Percentiles rank a stretch among this genome's conserved stretches.
These are phyloP conservation scores for Hippocampus comes DNA, from an alignment of 2,113 vertebrate genomes.

Conservation along the genomic window DNA sequence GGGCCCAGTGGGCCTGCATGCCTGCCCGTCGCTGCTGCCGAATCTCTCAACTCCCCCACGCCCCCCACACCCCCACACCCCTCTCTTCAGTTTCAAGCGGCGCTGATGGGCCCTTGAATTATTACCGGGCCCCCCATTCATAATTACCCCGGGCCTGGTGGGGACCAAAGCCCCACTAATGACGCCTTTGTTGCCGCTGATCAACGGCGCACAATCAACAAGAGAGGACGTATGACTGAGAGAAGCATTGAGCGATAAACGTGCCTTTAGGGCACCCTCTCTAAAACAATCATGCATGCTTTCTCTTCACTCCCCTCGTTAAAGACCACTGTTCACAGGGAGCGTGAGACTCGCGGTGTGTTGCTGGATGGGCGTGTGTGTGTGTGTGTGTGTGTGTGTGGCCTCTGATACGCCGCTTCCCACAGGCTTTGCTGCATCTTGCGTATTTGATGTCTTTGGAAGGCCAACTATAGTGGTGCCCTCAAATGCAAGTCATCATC, in stretches of 20 bases:
- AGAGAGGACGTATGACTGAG: conserved; percentile 70
- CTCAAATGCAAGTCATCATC: too few species aligned
- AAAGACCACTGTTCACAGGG: conserved; percentile 71
- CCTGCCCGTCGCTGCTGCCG: conserved; percentile 35
- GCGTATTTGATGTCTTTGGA: conserved; percentile 38
- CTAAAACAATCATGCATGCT: conserved; percentile 74
- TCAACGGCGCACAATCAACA: conserved; percentile 72
- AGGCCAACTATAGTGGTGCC: too few species aligned
- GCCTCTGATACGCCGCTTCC: conserved; percentile 55
- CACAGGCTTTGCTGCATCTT: conserved; percentile 47
- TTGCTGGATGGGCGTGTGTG: conserved; percentile 23
- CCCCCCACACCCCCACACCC: conserved; percentile 9
- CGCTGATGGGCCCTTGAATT: conserved; percentile 73
- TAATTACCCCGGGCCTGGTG: conserved; percentile 74
- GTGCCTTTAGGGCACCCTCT: conserved; percentile 75
- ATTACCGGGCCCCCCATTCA: conserved; percentile 71
- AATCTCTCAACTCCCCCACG: conserved; percentile 62
- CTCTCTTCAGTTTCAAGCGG: conserved; percentile 65
- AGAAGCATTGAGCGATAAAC: conserved; percentile 64
- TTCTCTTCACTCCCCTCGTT: conserved; percentile 72
- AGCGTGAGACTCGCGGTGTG: conserved; percentile 45
- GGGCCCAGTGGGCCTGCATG: conserved; percentile 42
- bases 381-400: conserved; percentile 39
- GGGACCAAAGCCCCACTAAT: conserved; percentile 76
- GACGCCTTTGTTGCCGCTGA: conserved; percentile 75